A percentile compares a stretch with the other conserved stretches of the same genome.
phyloP scores from a whole-genome alignment of 1,140 invertebrate species.

The Chironomus tepperi region DNA sequence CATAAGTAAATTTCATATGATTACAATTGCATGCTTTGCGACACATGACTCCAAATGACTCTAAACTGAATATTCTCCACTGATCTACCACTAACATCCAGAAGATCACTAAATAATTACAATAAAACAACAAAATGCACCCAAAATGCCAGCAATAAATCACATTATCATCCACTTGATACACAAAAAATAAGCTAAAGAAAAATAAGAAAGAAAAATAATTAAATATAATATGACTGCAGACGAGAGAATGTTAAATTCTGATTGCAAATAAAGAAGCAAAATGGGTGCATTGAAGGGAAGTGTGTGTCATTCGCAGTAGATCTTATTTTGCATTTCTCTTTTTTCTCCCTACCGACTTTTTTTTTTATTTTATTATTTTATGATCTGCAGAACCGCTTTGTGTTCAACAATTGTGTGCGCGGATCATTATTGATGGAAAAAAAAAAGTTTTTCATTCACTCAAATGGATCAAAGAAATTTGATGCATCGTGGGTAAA shows the following conservation, averaged over 20 bases:
- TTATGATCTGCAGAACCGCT: neutral
- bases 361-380: too few species aligned
- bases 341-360: neutral
- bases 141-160: neutral
- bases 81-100: too few species aligned
- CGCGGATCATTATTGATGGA: too few species aligned
- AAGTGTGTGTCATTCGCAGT: neutral
- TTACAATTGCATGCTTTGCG: too few species aligned
- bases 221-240: neutral
- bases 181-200: neutral
- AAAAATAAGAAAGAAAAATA: neutral
- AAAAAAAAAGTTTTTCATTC: too few species aligned
- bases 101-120: neutral
- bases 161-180: neutral
- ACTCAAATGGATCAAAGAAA: too few species aligned
- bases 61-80: too few species aligned
- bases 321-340: neutral
- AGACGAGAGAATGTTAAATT: neutral
- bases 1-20: too few species aligned
- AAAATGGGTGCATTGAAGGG: neutral
- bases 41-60: too few species aligned
- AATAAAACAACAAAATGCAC: too few species aligned
- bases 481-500: too few species aligned
- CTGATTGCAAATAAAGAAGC: conserved; percentile 4
- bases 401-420: neutral